Base-by-base conservation (phyloP, 2,888 invertebrate genomes). In the Merodon equestris region DNA sequence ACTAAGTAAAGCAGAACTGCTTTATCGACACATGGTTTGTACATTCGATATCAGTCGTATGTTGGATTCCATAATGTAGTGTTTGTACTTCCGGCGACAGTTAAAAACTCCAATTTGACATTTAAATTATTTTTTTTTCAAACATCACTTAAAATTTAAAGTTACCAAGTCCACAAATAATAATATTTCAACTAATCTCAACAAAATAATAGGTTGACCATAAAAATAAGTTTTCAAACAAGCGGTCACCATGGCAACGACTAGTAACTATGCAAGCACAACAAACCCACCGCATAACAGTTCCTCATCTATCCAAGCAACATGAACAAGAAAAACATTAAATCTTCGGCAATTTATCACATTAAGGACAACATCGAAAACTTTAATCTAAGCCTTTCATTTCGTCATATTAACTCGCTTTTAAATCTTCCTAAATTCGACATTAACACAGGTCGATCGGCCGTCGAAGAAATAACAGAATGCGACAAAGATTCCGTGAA, bases 341-440 rank as follows among this genome's bases (percentile, higher is more conserved):
- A 86, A 81, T 84, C 84, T 10, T 85, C 88, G 0, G 89, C 87
- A 1, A 84, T 87, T 53, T 89, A 89, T 73, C 85, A 85, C 10
- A 81, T 88, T 13, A 83, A 79, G 40, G 87, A 86, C 38, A 83
- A 83, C 53, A 87, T 88, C 3, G 83, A 85, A 19, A 82, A 83
- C 57, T 83, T 87, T n/a, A 73, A 84, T 75, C 72, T 87, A 19
- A 82, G 82, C 38, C 47, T 87, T 15, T 77, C 82, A 27, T 83
- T 87, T 27, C 84, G 83, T 1, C 86, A 85, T 53, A 84, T 89
- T 1, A 86, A 86, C 77, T 87, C 88, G 1, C 82, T 88, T 67
- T 82, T 89, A 19, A 86, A 86, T 48, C 84, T 89, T 61, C 88
- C 88, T 1, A 88, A 85, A 68, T 88, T 87, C 57, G 86, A 87